phyloP scores from a whole-genome alignment of 2,113 vertebrate genomes.

The Leucosticte australis region DNA sequence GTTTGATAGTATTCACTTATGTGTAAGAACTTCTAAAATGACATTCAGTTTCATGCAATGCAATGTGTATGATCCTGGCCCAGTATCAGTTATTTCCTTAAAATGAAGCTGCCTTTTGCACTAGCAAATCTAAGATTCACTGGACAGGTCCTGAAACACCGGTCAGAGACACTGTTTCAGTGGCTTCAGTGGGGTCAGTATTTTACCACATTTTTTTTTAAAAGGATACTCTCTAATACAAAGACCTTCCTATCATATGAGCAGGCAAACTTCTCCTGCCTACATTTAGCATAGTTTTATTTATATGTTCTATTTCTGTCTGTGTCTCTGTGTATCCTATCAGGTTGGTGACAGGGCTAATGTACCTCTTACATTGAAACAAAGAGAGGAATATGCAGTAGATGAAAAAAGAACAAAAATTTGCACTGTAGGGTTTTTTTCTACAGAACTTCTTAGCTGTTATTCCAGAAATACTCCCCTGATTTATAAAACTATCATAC shows the following conservation, averaged over 20 bases:
- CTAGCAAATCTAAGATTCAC: background rate
- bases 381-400: background rate
- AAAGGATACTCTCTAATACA: background rate
- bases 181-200: background rate
- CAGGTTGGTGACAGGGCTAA: background rate
- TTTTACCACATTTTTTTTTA: background rate
- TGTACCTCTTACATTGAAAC: background rate
- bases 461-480: background rate
- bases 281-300: background rate
- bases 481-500: background rate
- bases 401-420: background rate
- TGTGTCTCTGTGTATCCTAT: background rate
- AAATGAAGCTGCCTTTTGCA: background rate
- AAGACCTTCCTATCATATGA: background rate
- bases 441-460: background rate
- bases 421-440: background rate
- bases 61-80: background rate
- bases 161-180: background rate
- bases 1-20: background rate
- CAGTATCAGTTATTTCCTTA: background rate
- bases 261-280: background rate
- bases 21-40: background rate
- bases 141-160: background rate
- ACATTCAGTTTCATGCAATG: background rate
- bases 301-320: background rate